A percentile compares a stretch with the other conserved stretches of the same genome.
Conservation (phyloP, 2,888 invertebrate genomes). For the Nineta flava region DNA sequence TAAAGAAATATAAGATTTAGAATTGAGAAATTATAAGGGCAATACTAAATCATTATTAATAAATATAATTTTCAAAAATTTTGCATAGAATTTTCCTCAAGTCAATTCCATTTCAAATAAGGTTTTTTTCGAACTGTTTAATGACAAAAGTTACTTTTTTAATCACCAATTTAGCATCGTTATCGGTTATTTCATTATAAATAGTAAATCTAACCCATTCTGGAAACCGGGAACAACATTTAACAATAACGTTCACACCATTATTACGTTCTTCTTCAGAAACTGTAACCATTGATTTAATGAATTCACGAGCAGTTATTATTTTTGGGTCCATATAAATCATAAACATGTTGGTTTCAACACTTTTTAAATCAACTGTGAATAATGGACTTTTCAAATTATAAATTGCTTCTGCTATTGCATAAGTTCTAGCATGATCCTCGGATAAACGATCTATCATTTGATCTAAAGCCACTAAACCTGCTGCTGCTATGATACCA, state of each 20-base stretch:
- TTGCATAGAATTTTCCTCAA: too few relatives aligned
- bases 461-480: slow-evolving; percentile 67
- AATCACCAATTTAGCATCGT: slow-evolving; percentile 47
- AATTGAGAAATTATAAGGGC: too few relatives aligned
- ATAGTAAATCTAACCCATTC: slow-evolving; percentile 49
- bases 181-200: slow-evolving; percentile 52
- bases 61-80: too few relatives aligned
- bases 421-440: slow-evolving; percentile 57
- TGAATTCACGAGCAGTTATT: slow-evolving; percentile 37
- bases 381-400: slow-evolving; percentile 42
- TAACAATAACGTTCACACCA: slow-evolving; percentile 31
- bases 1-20: too few relatives aligned
- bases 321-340: slow-evolving; percentile 37
- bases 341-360: slow-evolving; percentile 64
- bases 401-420: slow-evolving; percentile 49
- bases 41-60: too few relatives aligned
- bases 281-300: slow-evolving; percentile 32
- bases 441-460: slow-evolving; percentile 49
- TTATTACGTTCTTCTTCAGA: slow-evolving; percentile 31
- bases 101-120: too few relatives aligned
- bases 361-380: slow-evolving; percentile 39
- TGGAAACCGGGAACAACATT: slow-evolving; percentile 39
- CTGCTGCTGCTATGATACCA: slow-evolving; percentile 83
- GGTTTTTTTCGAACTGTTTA: slow-evolving; percentile 34
- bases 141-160: slow-evolving; percentile 56